Evolutionary conservation across 2,888 invertebrate genomes (phyloP).

Genomic region (Lycophotia porphyrea): DNA sequence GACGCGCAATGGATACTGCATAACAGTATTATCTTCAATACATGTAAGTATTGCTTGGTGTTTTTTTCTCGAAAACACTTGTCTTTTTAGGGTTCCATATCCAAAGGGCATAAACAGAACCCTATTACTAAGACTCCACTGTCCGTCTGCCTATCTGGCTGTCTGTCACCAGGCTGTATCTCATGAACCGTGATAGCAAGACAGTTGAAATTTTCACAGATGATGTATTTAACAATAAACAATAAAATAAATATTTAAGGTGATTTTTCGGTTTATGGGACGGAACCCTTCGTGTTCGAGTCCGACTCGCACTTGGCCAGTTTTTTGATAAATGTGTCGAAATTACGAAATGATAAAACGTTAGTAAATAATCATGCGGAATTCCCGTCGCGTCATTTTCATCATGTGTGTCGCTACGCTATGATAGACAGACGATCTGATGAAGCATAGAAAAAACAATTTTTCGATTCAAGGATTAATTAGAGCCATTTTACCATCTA

Average conservation of each 20-base stretch:
- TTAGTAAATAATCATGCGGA: neutral
- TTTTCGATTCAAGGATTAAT: neutral
- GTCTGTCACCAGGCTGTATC: too few species aligned
- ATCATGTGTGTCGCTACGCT: neutral
- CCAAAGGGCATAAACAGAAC: too few species aligned
- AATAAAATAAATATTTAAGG: too few species aligned
- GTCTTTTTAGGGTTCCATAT: too few species aligned
- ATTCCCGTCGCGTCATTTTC: neutral
- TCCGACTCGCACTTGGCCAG: too few species aligned
- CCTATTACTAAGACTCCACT: too few species aligned
- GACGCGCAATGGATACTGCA: conserved; percentile 98
- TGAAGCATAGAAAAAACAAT: neutral
- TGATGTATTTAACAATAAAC: too few species aligned
- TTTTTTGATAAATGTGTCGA: neutral
- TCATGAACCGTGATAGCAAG: too few species aligned
- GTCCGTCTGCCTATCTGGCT: too few species aligned
- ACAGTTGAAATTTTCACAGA: too few species aligned
- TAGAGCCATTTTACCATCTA: neutral
- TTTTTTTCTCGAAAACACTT: neutral
- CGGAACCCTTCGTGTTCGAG: too few species aligned
- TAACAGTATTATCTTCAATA: conserved; percentile 97
- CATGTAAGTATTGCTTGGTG: conserved; percentile 91
- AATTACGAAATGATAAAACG: neutral
- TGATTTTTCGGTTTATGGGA: too few species aligned
- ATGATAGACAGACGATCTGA: neutral